phyloP scores from a whole-genome alignment of 2,888 invertebrate species.

The Geotrupes spiniger region DNA sequence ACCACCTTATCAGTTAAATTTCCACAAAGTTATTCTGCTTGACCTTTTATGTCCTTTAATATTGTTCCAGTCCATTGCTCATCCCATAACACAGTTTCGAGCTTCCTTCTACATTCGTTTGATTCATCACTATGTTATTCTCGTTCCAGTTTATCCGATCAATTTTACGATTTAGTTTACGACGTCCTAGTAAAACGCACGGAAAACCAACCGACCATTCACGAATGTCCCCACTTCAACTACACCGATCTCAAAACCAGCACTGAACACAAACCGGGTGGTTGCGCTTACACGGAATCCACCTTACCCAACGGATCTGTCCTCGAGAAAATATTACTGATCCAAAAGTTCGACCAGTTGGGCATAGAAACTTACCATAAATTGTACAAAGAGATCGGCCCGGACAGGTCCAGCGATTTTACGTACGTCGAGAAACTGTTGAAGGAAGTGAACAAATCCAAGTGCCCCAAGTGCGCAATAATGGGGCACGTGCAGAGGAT shows the following conservation, averaged over 20 bases:
- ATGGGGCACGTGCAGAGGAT: slow-evolving; percentile 27
- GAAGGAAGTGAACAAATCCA: slow-evolving; percentile 33
- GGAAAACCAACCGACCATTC: slow-evolving; percentile 27
- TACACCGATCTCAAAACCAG: too few relatives aligned
- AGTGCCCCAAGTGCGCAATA: slow-evolving; percentile 41
- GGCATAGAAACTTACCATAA: slow-evolving; percentile 34
- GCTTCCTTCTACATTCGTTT: too few relatives aligned
- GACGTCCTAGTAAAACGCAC: slow-evolving; percentile 36
- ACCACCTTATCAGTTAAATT: too few relatives aligned
- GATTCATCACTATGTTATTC: not conserved
- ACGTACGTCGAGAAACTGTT: slow-evolving; percentile 38
- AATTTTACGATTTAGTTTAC: slow-evolving; percentile 40
- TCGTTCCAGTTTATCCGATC: slow-evolving; percentile 37
- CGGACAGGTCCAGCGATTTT: slow-evolving; percentile 31
- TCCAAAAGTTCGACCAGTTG: slow-evolving; percentile 57
- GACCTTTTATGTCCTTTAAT: too few relatives aligned
- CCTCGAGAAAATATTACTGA: slow-evolving; percentile 57
- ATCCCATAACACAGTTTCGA: too few relatives aligned
- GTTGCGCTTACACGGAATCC: slow-evolving; percentile 31
- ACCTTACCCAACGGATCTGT: slow-evolving; percentile 57
- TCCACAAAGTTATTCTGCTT: too few relatives aligned
- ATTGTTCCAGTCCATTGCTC: too few relatives aligned
- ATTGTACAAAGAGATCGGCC: slow-evolving; percentile 25
- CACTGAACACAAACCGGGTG: not conserved
- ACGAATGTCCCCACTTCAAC: slow-evolving; percentile 23